Conservation (phyloP, 2,888 invertebrate genomes). For the Apeira syringaria region DNA sequence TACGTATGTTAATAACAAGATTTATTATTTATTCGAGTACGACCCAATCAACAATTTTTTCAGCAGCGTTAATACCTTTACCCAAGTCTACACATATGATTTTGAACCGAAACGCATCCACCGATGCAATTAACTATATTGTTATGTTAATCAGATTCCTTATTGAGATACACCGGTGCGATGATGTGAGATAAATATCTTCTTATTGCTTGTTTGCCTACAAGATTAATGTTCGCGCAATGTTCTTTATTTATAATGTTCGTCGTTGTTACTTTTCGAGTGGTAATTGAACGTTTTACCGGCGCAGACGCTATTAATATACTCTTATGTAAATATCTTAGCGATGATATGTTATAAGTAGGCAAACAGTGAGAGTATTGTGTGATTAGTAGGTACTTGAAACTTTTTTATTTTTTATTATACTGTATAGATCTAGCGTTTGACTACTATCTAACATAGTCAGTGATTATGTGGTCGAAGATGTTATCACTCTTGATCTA, state of each 20-base stretch:
- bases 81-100: not conserved
- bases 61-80: too few species aligned
- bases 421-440: too few species aligned
- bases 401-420: too few species aligned
- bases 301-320: conserved; percentile 13
- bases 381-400: too few species aligned
- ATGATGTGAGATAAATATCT: conserved; percentile 58
- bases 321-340: conserved; percentile 1
- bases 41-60: too few species aligned
- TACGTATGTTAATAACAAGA: too few species aligned
- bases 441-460: too few species aligned
- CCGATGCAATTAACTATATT: conserved; percentile 39
- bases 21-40: too few species aligned
- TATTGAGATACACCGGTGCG: conserved; percentile 41
- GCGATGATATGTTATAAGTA: not conserved
- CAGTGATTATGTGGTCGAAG: too few species aligned
- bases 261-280: conserved; percentile 22
- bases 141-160: conserved; percentile 55
- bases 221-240: conserved; percentile 50
- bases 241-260: conserved; percentile 32
- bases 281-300: conserved; percentile 20
- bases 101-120: conserved; percentile 17
- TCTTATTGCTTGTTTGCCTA: conserved; percentile 53
- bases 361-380: too few species aligned
- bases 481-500: too few species aligned